Percentiles rank a stretch among this genome's conserved stretches.
These are phyloP conservation scores for Rhadinocentrus ornatus DNA, from an alignment of 2,797 vertebrate species.

Conservation along the genomic window DNA sequence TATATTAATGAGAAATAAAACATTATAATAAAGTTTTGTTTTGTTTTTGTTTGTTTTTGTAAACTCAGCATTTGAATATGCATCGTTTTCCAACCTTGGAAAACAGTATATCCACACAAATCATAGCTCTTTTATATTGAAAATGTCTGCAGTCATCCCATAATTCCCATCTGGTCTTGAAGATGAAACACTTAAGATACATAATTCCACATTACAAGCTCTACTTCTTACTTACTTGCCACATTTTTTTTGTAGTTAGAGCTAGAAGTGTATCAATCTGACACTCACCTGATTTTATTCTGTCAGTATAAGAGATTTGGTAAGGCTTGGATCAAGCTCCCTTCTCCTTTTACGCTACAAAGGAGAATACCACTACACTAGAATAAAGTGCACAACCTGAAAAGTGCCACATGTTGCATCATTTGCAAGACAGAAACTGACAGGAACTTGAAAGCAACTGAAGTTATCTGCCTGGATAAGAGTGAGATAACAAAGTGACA, in stretches of 20 bases:
- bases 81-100: slow-evolving; percentile 73
- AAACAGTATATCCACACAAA: slow-evolving; percentile 72
- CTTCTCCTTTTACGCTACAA: slow-evolving; percentile 4
- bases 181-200: slow-evolving; percentile 65
- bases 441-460: slow-evolving; percentile 31
- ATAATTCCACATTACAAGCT: slow-evolving; percentile 50
- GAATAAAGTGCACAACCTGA: slow-evolving; percentile 17
- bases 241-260: slow-evolving; percentile 29
- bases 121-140: slow-evolving; percentile 62
- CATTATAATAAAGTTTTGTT: slow-evolving; percentile 64
- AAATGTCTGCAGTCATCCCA: slow-evolving; percentile 61
- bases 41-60: slow-evolving; percentile 65
- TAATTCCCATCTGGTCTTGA: slow-evolving; percentile 65
- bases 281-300: slow-evolving; percentile 59
- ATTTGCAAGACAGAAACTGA: slow-evolving; percentile 31
- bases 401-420: slow-evolving; percentile 33
- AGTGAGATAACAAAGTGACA: slow-evolving; percentile 6
- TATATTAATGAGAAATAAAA: slow-evolving; percentile 45
- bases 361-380: slow-evolving; percentile 28
- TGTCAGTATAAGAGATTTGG: slow-evolving; percentile 23
- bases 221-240: slow-evolving; percentile 7
- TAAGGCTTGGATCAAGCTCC: slow-evolving; percentile 31
- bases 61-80: slow-evolving; percentile 79
- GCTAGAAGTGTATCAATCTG: slow-evolving; percentile 31
- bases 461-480: slow-evolving; percentile 10